Evolutionary conservation across 2,888 invertebrate species (phyloP).

Genomic region (Drosophila antonietae): DNA sequence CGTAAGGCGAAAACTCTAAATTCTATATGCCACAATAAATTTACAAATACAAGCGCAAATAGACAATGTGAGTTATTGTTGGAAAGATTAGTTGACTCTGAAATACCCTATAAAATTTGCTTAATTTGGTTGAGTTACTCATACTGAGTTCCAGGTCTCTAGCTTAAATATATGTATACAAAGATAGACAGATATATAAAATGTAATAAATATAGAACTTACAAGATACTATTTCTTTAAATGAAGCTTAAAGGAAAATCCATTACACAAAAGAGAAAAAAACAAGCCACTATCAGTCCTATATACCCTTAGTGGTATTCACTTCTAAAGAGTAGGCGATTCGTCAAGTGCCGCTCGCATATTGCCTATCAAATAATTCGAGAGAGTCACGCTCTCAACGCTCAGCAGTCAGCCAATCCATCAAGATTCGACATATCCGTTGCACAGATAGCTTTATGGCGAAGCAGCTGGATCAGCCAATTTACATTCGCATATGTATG

Average conservation of each 20-base stretch:
- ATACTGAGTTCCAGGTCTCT: too few species aligned
- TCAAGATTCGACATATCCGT: slow-evolving; percentile 58
- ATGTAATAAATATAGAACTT: too few species aligned
- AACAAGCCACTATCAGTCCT: background rate
- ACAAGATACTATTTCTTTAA: too few species aligned
- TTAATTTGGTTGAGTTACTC: too few species aligned
- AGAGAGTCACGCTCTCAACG: slow-evolving; percentile 56
- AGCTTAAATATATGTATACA: too few species aligned
- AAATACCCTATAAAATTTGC: slow-evolving; percentile 15
- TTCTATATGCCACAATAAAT: slow-evolving; percentile 53
- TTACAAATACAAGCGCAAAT: slow-evolving; percentile 12
- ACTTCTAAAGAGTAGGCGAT: background rate
- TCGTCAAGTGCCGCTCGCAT: slow-evolving; percentile 22
- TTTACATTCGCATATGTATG: background rate
- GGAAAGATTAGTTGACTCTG: background rate
- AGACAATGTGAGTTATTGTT: background rate
- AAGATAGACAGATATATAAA: too few species aligned
- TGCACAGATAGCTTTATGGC: slow-evolving; percentile 54
- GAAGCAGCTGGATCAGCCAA: slow-evolving; percentile 13
- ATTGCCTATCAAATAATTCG: slow-evolving; percentile 45
- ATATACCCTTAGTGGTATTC: background rate
- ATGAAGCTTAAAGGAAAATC: too few species aligned
- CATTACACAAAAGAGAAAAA: too few species aligned
- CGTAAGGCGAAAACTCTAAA: slow-evolving; percentile 44
- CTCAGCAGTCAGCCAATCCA: slow-evolving; percentile 34